Percentiles rank a stretch among this genome's conserved stretches.
phyloP scores from a whole-genome alignment of 2,888 invertebrate species.

The Elysia crispata region DNA sequence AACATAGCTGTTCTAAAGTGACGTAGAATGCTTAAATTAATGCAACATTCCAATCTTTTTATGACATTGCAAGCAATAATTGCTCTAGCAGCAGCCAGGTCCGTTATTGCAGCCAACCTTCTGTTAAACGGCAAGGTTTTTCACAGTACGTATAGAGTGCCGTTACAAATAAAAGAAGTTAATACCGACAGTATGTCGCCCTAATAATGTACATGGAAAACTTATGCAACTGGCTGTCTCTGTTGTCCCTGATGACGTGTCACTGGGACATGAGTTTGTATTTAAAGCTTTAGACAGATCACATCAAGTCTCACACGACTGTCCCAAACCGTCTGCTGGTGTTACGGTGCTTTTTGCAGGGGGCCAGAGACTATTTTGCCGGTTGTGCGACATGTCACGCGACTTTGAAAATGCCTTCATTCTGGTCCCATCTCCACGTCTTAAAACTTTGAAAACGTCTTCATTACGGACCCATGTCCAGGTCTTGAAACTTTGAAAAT shows the following conservation, averaged over 20 bases:
- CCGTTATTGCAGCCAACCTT: conserved; percentile 11
- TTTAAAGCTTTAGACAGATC: conserved; percentile 2
- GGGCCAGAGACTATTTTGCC: neutral
- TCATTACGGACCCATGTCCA: no score
- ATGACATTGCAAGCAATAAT: no score
- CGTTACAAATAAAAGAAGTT: neutral
- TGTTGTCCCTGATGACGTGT: neutral
- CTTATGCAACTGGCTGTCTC: neutral
- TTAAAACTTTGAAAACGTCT: no score
- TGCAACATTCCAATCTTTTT: no score
- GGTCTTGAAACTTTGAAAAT: no score
- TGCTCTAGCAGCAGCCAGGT: no score
- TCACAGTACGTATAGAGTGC: conserved; percentile 14
- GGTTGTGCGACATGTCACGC: neutral
- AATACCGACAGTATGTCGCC: neutral
- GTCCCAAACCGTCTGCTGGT: neutral
- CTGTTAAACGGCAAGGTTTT: neutral
- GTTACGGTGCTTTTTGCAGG: neutral
- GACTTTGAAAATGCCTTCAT: conserved; percentile 11
- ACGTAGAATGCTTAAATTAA: no score
- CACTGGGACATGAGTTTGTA: neutral
- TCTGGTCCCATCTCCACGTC: no score
- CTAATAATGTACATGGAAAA: neutral
- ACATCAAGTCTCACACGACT: neutral
- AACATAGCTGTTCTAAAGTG: no score